These are phyloP conservation scores for Chrysemys picta DNA, from an alignment of 2,113 vertebrate species.

Conservation along the genomic window DNA sequence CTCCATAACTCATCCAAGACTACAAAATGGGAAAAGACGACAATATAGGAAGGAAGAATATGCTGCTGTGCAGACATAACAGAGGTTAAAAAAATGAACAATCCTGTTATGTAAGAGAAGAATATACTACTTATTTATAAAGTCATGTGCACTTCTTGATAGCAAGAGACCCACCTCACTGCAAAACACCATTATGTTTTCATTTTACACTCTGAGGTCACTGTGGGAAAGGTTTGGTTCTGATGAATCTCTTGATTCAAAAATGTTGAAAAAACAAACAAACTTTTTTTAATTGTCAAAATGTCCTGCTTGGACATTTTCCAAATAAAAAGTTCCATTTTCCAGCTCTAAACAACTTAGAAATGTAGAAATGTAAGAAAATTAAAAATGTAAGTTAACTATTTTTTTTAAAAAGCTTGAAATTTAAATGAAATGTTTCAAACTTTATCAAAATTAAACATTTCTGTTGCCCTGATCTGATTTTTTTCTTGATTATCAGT, in stretches of 20 bases:
- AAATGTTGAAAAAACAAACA: background rate
- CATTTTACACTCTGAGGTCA: background rate
- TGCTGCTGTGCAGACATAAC: background rate
- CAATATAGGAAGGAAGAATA: background rate
- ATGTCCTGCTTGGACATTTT: background rate
- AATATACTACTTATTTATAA: background rate
- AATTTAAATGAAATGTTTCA: background rate
- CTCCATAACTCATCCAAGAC: background rate
- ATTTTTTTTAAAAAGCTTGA: background rate
- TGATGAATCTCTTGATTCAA: background rate
- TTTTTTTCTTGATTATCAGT: background rate
- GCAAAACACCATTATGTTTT: background rate
- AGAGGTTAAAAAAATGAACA: fast-evolving
- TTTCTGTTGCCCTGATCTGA: background rate
- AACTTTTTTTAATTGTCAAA: background rate
- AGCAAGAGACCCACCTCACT: background rate
- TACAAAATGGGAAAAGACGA: background rate
- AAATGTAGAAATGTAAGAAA: background rate
- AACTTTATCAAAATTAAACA: background rate
- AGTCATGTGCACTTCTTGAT: background rate
- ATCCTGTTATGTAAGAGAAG: background rate
- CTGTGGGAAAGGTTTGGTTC: background rate
- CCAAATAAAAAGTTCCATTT: background rate
- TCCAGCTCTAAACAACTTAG: background rate
- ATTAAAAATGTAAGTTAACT: background rate